A percentile compares a stretch with the other conserved stretches of the same genome.
phyloP scores from a whole-genome alignment of 2,797 vertebrate genomes.

The Antennarius maculatus region DNA sequence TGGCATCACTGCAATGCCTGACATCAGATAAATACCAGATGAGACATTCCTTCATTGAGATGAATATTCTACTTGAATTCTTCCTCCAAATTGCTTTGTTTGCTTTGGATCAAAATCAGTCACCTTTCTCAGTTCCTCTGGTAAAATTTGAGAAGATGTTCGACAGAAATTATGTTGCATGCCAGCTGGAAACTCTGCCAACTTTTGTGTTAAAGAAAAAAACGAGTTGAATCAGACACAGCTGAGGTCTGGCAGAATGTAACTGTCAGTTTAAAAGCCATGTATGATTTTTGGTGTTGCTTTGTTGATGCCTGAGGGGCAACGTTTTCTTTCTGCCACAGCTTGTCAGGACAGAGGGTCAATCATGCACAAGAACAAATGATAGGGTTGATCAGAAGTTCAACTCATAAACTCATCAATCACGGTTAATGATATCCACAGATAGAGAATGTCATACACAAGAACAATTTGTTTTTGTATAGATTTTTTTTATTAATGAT shows the following conservation, averaged over 20 bases:
- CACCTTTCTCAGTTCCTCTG: not conserved
- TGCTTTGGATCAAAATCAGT: not conserved
- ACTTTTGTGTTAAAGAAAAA: not conserved
- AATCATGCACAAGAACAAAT: not conserved
- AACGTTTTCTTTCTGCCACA: not conserved
- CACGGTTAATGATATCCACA: not conserved
- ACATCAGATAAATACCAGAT: not conserved
- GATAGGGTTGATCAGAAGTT: slow-evolving; percentile 8
- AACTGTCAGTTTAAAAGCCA: not conserved
- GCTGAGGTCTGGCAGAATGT: not conserved
- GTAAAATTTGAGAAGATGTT: too few relatives aligned
- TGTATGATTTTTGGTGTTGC: not conserved
- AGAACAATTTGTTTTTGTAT: not conserved
- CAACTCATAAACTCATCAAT: not conserved
- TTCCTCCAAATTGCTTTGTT: not conserved
- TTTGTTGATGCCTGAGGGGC: slow-evolving; percentile 25
- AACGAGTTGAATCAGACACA: not conserved
- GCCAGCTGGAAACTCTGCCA: not conserved
- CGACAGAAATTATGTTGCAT: fast-evolving
- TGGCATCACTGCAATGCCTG: not conserved
- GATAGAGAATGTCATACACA: not conserved
- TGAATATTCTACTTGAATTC: not conserved
- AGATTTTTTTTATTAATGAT: too few relatives aligned
- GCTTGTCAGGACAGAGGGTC: not conserved
- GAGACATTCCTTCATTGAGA: not conserved